phyloP scores from a whole-genome alignment of 53 echinoderm and acorn worm species.

The Echinarachnius parma region DNA sequence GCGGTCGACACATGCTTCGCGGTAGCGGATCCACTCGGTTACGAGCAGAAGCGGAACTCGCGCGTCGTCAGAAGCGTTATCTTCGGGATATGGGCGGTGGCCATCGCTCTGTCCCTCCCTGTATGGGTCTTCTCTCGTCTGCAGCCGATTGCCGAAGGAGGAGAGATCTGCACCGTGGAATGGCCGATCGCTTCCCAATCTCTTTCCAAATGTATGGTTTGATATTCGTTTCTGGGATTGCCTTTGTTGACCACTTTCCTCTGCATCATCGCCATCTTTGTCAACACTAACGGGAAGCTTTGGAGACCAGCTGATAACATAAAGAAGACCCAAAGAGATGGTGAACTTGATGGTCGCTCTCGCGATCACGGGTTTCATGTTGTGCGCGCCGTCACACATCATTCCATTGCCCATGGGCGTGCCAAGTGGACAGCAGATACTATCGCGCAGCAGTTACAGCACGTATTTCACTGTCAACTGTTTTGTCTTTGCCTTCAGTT shows the following conservation, averaged over 20 bases:
- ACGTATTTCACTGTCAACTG: conserved; percentile 36
- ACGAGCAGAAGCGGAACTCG: conserved; percentile 28
- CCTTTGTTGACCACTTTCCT: conserved; percentile 23
- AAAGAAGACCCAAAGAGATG: conserved; percentile 51
- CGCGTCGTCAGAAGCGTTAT: not conserved
- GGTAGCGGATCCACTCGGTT: conserved; percentile 38
- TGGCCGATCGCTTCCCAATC: conserved; percentile 41
- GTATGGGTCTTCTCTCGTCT: conserved; percentile 30
- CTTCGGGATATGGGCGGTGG: conserved; percentile 28
- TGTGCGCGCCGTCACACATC: conserved; percentile 55
- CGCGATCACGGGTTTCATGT: conserved; percentile 4
- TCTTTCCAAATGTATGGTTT: conserved; percentile 44
- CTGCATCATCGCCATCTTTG: conserved; percentile 41
- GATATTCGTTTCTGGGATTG: conserved; percentile 18
- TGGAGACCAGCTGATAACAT: conserved; percentile 50
- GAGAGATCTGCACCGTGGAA: conserved; percentile 31
- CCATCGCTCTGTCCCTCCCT: conserved; percentile 41
- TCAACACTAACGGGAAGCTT: conserved; percentile 43
- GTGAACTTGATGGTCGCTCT: conserved; percentile 39
- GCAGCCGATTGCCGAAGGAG: not conserved
- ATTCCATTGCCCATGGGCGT: conserved; percentile 7
- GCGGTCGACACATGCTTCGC: conserved; percentile 51
- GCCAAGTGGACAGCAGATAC: too few relatives aligned
- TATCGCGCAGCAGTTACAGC: not conserved
- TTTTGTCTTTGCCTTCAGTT: conserved; percentile 54